Evolutionary conservation across 2,797 vertebrate genomes (phyloP), one percentile per base, ranked within the genome.

Genomic region (Nyctalus aviator): DNA sequence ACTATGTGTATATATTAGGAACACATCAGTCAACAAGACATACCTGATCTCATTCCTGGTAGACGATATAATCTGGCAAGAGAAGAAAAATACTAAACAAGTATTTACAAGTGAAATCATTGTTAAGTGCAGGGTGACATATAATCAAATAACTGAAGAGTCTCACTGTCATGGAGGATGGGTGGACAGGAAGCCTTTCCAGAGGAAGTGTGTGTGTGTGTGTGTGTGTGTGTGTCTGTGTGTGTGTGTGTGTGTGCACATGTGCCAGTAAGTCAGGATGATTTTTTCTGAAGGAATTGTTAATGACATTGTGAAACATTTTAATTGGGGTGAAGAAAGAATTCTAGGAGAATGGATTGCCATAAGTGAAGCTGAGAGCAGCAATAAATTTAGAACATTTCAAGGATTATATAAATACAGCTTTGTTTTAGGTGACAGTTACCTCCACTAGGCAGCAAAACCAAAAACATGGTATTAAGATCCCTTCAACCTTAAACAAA

Each of bases 281-380:
- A 62, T 89, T 71, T 89, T 81, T 90, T 69, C 50, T 90, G n/a
- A 81, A 90, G 37, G 66, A 81, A 46, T 71, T 71, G 10, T 53
- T n/a, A 30, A 59, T 71, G 37, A 71, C 23, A 59, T 48, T 59
- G 41, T 35, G 41, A 48, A 90, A 55, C 44, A 10, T 59, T 89
- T 69, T 17, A 17, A 90, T 81, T 57, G 15, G 5, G 30, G 21
- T 59, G 23, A 46, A 17, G 17, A 4, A 3, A 15, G 15, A 10
- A 90, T 81, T 81, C 37, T 59, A 71, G 23, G 30, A 57, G 37
- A 89, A 69, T 44, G 7, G 2, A 55, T 32, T 79, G 27, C 30
- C 27, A 57, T 79, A 69, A 69, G 23, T 75, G 25, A 87, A 75
- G 14, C 30, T 62, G 35, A 48, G 14, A 89, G 50, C 20, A 71